Base-by-base conservation (phyloP, 2,797 vertebrate genomes). In the Myotis planiceps region DNA sequence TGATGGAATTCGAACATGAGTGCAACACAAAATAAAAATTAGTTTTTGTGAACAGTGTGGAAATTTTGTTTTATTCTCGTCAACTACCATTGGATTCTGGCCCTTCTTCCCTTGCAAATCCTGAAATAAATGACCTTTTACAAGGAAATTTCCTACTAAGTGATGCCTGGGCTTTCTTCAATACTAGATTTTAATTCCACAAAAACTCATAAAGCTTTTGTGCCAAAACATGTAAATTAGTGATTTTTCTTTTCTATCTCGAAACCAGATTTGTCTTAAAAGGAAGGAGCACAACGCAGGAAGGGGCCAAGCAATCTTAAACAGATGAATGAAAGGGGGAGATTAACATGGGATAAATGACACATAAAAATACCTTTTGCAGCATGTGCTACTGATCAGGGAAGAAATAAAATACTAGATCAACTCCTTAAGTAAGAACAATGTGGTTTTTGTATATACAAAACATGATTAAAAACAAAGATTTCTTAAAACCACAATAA, bases 161-260 rank as follows among this genome's bases (percentile, higher is more conserved):
- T 25, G 68, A 68, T 72, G 7, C 21, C 1, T 63, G 19, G 13
- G 3, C 51, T 84, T 84, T 37, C 42, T 32, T 32, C 19, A 45
- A 76, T 29, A 34, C 12, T 55, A 12, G 2, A 29, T 81, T 71
- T 91, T 94, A 74, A 78, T 91, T 94, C 27, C 68, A 85, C 21
- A 65, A 53, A 92, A 95, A 37, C 9, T 29, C 25, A 49, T 37
- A 63, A 23, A 79, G 9, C 27, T 69, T 27, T 53, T 78, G 37
- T 32, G 8, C 55, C 79, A 69, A 42, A 85, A 75, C 6, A 21
- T 27, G 19, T 12, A 88, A 14, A 68, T 47, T 39, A 60, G 19
- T 29, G 4, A 42, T n/a, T 65, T 19, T 47, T 42, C 18, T 51
- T 63, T 65, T 78, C 23, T 65, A 6, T 58, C 3, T 19, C 21